Conservation (phyloP, 1,140 invertebrate species). For the Dolichoris vasculosae region DNA sequence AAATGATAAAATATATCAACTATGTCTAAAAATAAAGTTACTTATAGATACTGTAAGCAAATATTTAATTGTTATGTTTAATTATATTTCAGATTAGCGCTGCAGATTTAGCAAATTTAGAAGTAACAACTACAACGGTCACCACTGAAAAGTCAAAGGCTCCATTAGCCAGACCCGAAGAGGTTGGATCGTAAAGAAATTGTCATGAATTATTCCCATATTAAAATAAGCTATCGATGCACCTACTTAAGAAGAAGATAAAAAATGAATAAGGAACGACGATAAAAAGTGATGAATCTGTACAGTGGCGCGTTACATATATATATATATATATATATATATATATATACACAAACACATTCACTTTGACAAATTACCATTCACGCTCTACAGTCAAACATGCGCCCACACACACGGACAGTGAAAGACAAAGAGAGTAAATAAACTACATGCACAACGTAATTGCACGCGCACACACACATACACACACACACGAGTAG, state of each 20-base stretch:
- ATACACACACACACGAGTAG: conserved; percentile 24
- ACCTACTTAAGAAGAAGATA: conserved; percentile 14
- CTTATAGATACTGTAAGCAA: not conserved
- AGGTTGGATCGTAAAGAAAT: conserved; percentile 67
- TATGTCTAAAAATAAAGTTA: not conserved
- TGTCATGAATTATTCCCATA: not conserved
- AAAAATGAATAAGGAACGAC: conserved; percentile 4
- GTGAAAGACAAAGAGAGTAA: no score
- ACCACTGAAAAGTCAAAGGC: conserved; percentile 72
- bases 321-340: no score
- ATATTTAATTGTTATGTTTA: conserved; percentile 26
- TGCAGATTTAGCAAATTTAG: conserved; percentile 70
- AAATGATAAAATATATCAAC: not conserved
- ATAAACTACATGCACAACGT: no score
- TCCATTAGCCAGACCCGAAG: conserved; percentile 70
- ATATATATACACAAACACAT: not conserved
- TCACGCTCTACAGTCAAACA: not conserved
- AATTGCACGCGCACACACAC: not conserved
- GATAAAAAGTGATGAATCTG: conserved; percentile 40
- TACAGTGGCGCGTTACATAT: conserved; percentile 57
- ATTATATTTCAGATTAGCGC: conserved; percentile 69
- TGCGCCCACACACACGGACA: no score
- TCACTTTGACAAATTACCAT: not conserved
- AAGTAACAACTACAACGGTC: conserved; percentile 72
- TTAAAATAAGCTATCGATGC: not conserved